These are phyloP conservation scores for Neoscelio sp. DNA, from an alignment of 2,888 invertebrate species.

Conservation along the genomic window DNA sequence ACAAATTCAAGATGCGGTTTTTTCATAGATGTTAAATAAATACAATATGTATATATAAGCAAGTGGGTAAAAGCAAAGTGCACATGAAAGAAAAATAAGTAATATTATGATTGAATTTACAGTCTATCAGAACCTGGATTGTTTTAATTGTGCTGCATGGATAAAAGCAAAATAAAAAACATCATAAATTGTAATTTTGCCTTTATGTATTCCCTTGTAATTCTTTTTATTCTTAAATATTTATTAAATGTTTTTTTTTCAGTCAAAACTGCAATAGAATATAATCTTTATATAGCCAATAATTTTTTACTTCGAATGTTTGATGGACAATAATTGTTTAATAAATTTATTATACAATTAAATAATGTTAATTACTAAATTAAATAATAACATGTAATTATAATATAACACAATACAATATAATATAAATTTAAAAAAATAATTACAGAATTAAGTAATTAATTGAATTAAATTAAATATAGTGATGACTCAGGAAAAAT, in stretches of 20 bases:
- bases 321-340: too few relatives aligned
- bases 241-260: constrained; percentile 9
- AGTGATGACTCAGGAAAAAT: too few relatives aligned
- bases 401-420: too few relatives aligned
- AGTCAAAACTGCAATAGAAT: too few relatives aligned
- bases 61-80: constrained; percentile 17
- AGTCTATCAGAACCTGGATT: constrained; percentile 24
- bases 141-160: constrained; percentile 48
- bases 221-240: background rate
- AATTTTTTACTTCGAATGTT: too few relatives aligned
- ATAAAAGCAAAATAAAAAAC: constrained; percentile 39
- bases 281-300: too few relatives aligned
- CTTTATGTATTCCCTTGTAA: background rate
- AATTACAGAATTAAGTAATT: too few relatives aligned
- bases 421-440: too few relatives aligned
- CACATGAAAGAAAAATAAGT: constrained; percentile 30
- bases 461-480: too few relatives aligned
- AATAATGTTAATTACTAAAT: too few relatives aligned
- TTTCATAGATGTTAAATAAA: constrained; percentile 52
- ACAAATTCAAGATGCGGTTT: constrained; percentile 46
- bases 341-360: too few relatives aligned
- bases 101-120: constrained; percentile 20
- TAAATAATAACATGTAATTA: too few relatives aligned
- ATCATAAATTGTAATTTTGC: constrained; percentile 32
- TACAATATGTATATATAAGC: constrained; percentile 42